These are phyloP conservation scores for Diacarnus erythraeanus DNA, from an alignment of 37 sponge, comb jelly and placozoan genomes.

Conservation along the genomic window DNA sequence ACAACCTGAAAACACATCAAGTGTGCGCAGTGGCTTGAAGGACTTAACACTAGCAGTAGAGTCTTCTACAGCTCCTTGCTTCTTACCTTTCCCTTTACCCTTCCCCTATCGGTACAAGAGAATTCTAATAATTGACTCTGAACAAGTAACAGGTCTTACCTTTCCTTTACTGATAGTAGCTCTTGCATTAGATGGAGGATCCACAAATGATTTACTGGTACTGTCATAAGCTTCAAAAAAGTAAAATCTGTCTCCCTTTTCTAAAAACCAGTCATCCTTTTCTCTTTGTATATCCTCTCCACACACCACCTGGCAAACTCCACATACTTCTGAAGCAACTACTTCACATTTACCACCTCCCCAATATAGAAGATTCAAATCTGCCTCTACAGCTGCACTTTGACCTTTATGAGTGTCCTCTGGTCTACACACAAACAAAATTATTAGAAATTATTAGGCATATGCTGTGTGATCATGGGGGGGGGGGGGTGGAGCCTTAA, in stretches of 20 bases:
- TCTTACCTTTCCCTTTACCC: constrained; percentile 67
- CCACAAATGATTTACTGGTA: constrained; percentile 38
- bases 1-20: constrained; percentile 96
- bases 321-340: constrained; percentile 59
- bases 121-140: too few relatives aligned
- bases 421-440: constrained; percentile 40
- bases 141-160: constrained; percentile 27
- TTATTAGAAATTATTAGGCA: too few relatives aligned
- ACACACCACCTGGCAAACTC: constrained; percentile 70
- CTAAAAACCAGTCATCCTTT: constrained; percentile 53
- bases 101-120: constrained; percentile 44
- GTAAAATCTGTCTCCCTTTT: constrained; percentile 62
- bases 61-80: not conserved
- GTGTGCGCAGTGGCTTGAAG: constrained; percentile 58
- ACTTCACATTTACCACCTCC: constrained; percentile 59
- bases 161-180: constrained; percentile 32
- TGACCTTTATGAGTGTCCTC: constrained; percentile 65
- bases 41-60: not conserved
- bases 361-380: constrained; percentile 85
- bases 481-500: too few relatives aligned
- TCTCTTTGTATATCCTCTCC: constrained; percentile 56
- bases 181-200: constrained; percentile 50
- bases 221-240: constrained; percentile 67
- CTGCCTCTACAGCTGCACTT: constrained; percentile 38
- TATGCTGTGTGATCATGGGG: too few relatives aligned